Evolutionary conservation across 2,888 invertebrate genomes (phyloP).

Genomic region (Chymomyza fuscimana): DNA sequence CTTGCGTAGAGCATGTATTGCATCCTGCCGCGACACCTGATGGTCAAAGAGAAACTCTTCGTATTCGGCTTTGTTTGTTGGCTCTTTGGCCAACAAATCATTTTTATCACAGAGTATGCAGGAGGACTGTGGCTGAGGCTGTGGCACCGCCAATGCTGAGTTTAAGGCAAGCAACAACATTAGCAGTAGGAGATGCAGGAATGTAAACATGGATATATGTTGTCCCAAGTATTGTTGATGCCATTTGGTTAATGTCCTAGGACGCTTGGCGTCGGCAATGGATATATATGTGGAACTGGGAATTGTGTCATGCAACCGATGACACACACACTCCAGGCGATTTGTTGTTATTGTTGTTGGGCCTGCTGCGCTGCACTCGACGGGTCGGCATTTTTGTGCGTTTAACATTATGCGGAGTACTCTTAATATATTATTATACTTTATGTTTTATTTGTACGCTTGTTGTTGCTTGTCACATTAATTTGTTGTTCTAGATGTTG

Average conservation of each 20-base stretch:
- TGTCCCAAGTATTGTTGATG: not conserved
- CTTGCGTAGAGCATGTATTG: constrained; percentile 69
- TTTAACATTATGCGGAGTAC: constrained; percentile 15
- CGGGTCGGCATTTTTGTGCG: constrained; percentile 29
- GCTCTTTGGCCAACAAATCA: constrained; percentile 59
- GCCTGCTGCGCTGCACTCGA: constrained; percentile 9
- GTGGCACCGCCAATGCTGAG: constrained; percentile 55
- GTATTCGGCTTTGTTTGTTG: constrained; percentile 51
- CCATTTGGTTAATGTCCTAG: constrained; percentile 13
- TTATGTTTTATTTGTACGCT: constrained; percentile 28
- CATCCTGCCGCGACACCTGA: constrained; percentile 77
- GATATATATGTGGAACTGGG: not conserved
- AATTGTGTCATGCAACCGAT: constrained; percentile 11
- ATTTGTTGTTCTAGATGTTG: constrained; percentile 28
- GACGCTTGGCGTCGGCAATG: constrained; percentile 7
- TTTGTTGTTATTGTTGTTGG: constrained; percentile 20
- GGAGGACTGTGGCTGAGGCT: constrained; percentile 49
- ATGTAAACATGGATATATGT: constrained; percentile 13
- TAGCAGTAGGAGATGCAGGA: constrained; percentile 31
- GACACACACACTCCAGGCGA: constrained; percentile 19
- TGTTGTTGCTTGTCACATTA: constrained; percentile 43
- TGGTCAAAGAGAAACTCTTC: constrained; percentile 78
- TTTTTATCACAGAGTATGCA: constrained; percentile 74
- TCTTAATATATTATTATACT: constrained; percentile 3
- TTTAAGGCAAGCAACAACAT: constrained; percentile 26